Evolutionary conservation across 1,140 invertebrate genomes (phyloP).

Genomic region (Magallana gigas): DNA sequence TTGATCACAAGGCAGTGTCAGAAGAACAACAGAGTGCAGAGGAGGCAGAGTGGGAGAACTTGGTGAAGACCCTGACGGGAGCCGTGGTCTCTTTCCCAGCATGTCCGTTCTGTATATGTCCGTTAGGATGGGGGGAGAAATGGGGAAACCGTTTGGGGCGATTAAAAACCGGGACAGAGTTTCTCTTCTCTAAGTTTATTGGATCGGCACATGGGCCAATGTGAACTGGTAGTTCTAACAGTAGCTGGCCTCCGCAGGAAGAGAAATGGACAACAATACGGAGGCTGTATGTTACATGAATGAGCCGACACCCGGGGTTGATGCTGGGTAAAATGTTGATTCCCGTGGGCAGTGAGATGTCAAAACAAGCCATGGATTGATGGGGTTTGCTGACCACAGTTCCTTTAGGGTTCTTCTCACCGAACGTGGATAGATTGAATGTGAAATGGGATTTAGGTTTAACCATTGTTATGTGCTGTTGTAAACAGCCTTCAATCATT

Average conservation of each 20-base stretch:
- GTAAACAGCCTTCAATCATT: slow-evolving; percentile 64
- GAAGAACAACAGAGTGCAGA: slow-evolving; percentile 13
- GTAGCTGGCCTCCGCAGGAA: slow-evolving; percentile 66
- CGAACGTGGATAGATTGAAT: slow-evolving; percentile 57
- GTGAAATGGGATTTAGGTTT: slow-evolving; percentile 51
- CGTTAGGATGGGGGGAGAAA: slow-evolving; percentile 60
- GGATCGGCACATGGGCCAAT: slow-evolving; percentile 69
- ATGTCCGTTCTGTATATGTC: slow-evolving; percentile 19
- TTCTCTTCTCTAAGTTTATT: slow-evolving; percentile 62
- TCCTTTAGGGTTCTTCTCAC: slow-evolving; percentile 61
- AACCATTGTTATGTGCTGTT: slow-evolving; percentile 60
- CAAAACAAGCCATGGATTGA: slow-evolving; percentile 55
- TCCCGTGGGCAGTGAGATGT: slow-evolving; percentile 65
- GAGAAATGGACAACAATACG: slow-evolving; percentile 66
- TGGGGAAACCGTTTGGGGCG: slow-evolving; percentile 69
- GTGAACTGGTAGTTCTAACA: slow-evolving; percentile 67
- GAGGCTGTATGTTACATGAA: slow-evolving; percentile 66
- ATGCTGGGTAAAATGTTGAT: slow-evolving; percentile 67
- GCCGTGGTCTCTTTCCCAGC: background rate
- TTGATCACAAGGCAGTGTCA: background rate
- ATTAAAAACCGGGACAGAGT: slow-evolving; percentile 70
- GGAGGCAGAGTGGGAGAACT: background rate
- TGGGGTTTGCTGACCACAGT: slow-evolving; percentile 47
- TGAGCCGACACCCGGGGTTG: slow-evolving; percentile 61
- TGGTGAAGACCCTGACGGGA: background rate